Conservation (phyloP, 2,113 vertebrate genomes). For the Alosa alosa region DNA sequence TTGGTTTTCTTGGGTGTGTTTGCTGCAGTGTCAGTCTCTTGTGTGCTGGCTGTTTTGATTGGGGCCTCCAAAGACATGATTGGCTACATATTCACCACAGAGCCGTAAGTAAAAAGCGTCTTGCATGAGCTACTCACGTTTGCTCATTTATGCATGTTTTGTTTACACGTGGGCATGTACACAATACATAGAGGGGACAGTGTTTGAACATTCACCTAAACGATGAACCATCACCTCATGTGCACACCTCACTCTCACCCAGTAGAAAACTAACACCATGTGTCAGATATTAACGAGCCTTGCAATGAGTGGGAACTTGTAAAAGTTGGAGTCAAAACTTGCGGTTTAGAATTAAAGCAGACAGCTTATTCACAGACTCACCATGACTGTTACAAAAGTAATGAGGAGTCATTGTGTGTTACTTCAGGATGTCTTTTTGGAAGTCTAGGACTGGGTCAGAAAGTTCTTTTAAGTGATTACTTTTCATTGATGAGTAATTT, state of each 20-base stretch:
- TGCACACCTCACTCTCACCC: not conserved
- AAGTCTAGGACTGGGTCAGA: too few relatives aligned
- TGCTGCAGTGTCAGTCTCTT: constrained; percentile 66
- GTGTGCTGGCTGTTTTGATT: constrained; percentile 64
- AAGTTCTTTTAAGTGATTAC: too few relatives aligned
- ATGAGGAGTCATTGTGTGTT: too few relatives aligned
- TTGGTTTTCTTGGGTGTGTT: constrained; percentile 27
- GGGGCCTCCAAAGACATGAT: constrained; percentile 68
- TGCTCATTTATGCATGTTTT: not conserved
- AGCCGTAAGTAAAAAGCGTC: constrained; percentile 69
- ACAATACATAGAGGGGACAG: not conserved
- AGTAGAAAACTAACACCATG: not conserved
- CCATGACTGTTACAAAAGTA: too few relatives aligned
- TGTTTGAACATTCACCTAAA: not conserved
- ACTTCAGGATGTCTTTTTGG: too few relatives aligned
- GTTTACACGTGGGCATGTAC: not conserved
- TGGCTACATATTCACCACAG: constrained; percentile 81
- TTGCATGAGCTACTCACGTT: not conserved
- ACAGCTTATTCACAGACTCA: too few relatives aligned
- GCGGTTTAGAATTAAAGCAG: not conserved
- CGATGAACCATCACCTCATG: not conserved
- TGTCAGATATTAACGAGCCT: not conserved
- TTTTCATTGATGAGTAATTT: too few relatives aligned
- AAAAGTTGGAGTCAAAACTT: not conserved
- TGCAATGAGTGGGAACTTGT: not conserved